Base-by-base conservation (phyloP, 2,113 vertebrate species). In the Python bivittatus region DNA sequence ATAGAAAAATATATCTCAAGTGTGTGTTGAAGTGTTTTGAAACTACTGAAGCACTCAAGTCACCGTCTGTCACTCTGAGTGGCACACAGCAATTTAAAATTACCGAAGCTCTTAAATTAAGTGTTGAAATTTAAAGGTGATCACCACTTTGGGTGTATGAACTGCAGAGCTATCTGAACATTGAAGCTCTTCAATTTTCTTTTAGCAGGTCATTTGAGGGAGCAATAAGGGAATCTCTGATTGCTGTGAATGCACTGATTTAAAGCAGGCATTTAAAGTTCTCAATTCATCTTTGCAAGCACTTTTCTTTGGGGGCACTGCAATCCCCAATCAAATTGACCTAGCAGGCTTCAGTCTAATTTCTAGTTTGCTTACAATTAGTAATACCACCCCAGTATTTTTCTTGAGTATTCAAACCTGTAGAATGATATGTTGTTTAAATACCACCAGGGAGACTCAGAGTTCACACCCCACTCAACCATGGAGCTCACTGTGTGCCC, bases 1-100 rank as follows among this genome's bases (percentile, higher is more conserved):
- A 84, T 7, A 94, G 92, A 97, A 96, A 97, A 90, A 90, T 92
- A 96, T 85, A 96, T 92, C 79, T 93, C 96, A 95, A 94, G 88
- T 44, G 85, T 95, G 96, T 91, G 95, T 85, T 92, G 92, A 95
- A 95, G 95, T 96, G 95, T 95, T 97, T 97, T 96, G 93, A 95
- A 97, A 98, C 96, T 95, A 95, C 93, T 89, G 91, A 64, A 92
- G 83, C 95, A 90, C 96, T 96, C 57, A 11, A 93, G 94, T 91
- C 93, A 96, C 96, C 57, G 92, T 90, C 97, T 97, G 96, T 96
- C 95, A 96, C 95, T 96, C 95, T 22, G 93, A 93, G 93, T 44
- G 20, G 95, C 96, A 97, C 94, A 95, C 10, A 95, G 96, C 97
- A 97, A 98, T 98, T 98, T 98, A 96, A 98, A 98, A 97, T 98